phyloP scores from a whole-genome alignment of 2,797 vertebrate species.

The Potorous gilbertii region DNA sequence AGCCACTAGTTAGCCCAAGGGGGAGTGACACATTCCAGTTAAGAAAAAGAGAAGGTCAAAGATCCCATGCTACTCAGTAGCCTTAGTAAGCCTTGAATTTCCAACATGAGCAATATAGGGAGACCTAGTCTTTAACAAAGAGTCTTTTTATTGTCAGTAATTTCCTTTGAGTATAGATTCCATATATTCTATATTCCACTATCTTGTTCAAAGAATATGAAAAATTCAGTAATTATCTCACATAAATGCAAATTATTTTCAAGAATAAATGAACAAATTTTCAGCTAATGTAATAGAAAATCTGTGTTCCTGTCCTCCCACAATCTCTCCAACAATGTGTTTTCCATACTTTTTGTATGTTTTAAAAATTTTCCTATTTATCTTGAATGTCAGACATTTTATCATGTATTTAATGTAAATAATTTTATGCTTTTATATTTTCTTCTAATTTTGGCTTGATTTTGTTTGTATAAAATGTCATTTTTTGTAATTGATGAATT shows the following conservation, averaged over 20 bases:
- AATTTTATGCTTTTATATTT: background rate
- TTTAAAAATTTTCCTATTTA: background rate
- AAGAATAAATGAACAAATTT: background rate
- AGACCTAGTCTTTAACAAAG: background rate
- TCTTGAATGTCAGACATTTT: background rate
- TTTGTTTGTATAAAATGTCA: background rate
- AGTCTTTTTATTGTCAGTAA: background rate
- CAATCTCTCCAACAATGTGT: background rate
- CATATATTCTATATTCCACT: no score
- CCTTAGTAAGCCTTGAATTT: background rate
- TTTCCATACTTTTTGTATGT: background rate
- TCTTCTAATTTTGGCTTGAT: background rate
- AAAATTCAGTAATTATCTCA: background rate
- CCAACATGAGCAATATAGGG: background rate
- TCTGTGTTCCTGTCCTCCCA: background rate
- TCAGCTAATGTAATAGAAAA: background rate
- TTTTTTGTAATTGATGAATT: background rate
- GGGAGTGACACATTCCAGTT: background rate
- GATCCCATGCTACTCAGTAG: background rate
- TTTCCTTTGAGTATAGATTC: background rate
- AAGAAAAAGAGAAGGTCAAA: background rate
- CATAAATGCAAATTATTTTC: background rate
- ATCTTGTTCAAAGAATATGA: background rate
- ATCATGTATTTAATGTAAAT: background rate
- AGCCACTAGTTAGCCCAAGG: background rate